Evolutionary conservation across 2,888 invertebrate species (phyloP).

Genomic region (Synanthedon andrenaeformis): DNA sequence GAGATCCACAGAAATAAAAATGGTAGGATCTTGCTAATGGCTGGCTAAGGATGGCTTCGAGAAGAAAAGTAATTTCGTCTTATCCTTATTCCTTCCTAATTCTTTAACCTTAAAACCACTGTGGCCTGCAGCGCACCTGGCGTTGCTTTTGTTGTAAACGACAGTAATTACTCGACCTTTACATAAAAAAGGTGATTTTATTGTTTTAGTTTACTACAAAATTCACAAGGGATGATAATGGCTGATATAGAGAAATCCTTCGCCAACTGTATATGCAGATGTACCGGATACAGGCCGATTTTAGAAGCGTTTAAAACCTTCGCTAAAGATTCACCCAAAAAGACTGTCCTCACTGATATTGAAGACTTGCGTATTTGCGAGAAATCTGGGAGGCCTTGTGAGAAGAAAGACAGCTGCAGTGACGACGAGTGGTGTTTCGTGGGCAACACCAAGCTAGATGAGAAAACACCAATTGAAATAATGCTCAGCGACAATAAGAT

Average conservation of each 20-base stretch:
- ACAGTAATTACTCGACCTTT: no score
- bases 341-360: background rate
- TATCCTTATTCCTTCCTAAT: no score
- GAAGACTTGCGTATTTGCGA: conserved; percentile 5
- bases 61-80: no score
- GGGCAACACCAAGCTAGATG: conserved; percentile 8
- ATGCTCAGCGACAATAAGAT: conserved; percentile 38
- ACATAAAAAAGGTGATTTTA: background rate
- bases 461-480: conserved; percentile 19
- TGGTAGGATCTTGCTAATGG: no score
- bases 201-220: conserved; percentile 20
- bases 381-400: conserved; percentile 9
- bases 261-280: conserved; percentile 71
- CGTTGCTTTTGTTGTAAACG: no score
- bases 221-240: conserved; percentile 29
- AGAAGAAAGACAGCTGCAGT: conserved; percentile 2
- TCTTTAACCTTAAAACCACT: no score
- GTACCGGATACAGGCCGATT: conserved; percentile 72
- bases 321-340: conserved; percentile 19
- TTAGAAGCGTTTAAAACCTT: conserved; percentile 71
- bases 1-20: no score
- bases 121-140: no score
- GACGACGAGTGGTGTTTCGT: conserved; percentile 28
- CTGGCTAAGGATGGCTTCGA: no score
- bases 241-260: conserved; percentile 67